Percentiles rank a stretch among this genome's conserved stretches.
Evolutionary conservation across 1,140 invertebrate species (phyloP).

Genomic region (Pogonus chalceus): DNA sequence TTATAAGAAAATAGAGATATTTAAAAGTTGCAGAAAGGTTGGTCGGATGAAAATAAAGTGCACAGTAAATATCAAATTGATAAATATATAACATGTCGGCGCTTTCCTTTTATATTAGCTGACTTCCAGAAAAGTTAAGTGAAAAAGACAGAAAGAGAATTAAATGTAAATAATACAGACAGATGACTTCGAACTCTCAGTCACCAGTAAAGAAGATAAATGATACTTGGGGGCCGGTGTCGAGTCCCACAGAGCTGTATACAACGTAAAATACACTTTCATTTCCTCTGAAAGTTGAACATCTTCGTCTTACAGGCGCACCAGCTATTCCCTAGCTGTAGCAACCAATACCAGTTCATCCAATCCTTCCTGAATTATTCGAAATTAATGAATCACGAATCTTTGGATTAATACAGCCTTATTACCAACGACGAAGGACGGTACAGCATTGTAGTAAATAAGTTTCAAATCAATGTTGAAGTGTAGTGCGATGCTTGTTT

Average conservation of each 20-base stretch:
- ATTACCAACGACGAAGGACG: neutral
- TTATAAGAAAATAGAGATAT: too few relatives aligned
- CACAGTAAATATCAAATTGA: too few relatives aligned
- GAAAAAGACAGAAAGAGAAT: conserved; percentile 3
- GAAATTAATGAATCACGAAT: neutral
- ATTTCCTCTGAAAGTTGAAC: too few relatives aligned
- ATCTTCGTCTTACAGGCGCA: too few relatives aligned
- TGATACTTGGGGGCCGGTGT: neutral
- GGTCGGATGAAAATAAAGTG: too few relatives aligned
- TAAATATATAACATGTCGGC: too few relatives aligned
- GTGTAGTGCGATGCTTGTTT: neutral
- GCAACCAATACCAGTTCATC: neutral
- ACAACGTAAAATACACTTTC: neutral
- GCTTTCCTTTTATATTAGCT: too few relatives aligned
- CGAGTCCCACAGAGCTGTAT: neutral
- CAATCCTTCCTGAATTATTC: neutral
- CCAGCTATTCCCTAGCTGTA: neutral
- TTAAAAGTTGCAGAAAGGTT: too few relatives aligned
- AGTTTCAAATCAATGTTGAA: neutral
- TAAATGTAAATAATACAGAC: conserved; percentile 7
- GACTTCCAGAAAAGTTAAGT: neutral
- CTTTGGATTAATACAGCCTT: neutral
- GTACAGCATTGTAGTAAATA: neutral
- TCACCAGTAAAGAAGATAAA: conserved; percentile 5
- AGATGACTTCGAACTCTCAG: conserved; percentile 7